phyloP scores from a whole-genome alignment of 2,113 vertebrate species.

The Eulacestoma nigropectus region DNA sequence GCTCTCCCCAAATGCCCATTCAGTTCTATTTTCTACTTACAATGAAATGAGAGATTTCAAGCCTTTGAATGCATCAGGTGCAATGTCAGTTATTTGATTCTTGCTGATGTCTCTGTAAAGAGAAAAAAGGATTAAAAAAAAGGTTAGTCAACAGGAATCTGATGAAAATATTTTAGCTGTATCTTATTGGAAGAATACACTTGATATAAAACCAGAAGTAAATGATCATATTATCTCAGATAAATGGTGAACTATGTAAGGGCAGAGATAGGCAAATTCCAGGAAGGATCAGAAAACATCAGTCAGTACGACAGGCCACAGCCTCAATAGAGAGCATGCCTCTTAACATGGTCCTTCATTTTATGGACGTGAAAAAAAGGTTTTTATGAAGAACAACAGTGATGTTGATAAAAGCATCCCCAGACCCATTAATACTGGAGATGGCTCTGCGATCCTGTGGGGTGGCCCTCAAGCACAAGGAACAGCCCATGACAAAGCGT shows the following conservation, averaged over 20 bases:
- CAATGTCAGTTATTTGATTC: constrained; percentile 97
- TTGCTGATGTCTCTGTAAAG: constrained; percentile 95
- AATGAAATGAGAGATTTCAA: constrained; percentile 94
- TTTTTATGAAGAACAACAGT: background rate
- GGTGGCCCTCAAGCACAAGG: background rate
- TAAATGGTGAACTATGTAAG: background rate
- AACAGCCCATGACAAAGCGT: background rate
- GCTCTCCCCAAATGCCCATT: background rate
- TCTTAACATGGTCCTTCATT: background rate
- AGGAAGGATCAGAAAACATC: background rate
- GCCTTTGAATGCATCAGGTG: constrained; percentile 92
- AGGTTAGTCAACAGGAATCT: background rate
- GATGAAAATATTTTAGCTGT: background rate
- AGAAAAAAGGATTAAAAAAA: background rate
- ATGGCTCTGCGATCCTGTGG: background rate
- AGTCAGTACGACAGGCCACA: background rate
- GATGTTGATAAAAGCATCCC: background rate
- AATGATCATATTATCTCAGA: background rate
- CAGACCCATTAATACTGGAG: background rate
- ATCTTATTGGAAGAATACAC: background rate
- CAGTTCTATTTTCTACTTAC: constrained; percentile 79
- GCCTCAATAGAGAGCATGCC: background rate
- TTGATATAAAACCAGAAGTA: background rate
- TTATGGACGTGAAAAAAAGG: background rate
- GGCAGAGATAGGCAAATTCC: background rate